These are phyloP conservation scores for Peucedramus taeniatus DNA, from an alignment of 2,113 vertebrate species.

Conservation along the genomic window DNA sequence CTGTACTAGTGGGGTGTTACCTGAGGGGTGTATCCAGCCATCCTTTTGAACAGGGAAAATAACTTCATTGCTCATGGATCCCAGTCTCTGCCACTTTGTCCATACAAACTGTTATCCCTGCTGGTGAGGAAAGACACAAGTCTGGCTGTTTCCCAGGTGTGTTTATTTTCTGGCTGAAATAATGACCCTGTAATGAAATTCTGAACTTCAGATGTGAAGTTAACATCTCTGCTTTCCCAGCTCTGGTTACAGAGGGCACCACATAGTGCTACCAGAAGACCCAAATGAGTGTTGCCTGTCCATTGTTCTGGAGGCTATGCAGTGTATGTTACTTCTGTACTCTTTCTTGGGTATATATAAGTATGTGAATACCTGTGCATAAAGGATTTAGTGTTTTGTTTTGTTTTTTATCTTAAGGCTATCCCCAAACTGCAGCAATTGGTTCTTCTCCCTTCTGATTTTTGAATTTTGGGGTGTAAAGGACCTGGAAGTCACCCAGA, in stretches of 20 bases:
- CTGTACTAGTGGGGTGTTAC: background rate
- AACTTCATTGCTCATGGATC: background rate
- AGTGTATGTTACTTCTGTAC: rapidly evolving
- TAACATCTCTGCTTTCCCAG: background rate
- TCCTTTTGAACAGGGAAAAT: background rate
- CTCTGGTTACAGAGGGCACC: background rate
- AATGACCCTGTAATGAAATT: background rate
- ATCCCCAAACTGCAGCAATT: background rate
- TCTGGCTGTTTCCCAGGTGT: background rate
- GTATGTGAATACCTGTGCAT: background rate
- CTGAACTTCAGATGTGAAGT: background rate
- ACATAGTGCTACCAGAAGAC: background rate
- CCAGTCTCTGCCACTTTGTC: background rate
- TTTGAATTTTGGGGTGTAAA: background rate
- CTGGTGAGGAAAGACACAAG: background rate
- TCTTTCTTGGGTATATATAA: background rate
- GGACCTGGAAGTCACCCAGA: background rate
- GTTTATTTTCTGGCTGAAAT: background rate
- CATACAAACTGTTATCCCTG: background rate
- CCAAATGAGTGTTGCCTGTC: background rate
- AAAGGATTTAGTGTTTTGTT: background rate
- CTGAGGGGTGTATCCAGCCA: background rate
- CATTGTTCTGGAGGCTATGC: background rate
- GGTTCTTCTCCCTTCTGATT: background rate
- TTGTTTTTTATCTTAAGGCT: background rate